Conservation (phyloP, 2,113 vertebrate genomes). For the Aptenodytes patagonicus region DNA sequence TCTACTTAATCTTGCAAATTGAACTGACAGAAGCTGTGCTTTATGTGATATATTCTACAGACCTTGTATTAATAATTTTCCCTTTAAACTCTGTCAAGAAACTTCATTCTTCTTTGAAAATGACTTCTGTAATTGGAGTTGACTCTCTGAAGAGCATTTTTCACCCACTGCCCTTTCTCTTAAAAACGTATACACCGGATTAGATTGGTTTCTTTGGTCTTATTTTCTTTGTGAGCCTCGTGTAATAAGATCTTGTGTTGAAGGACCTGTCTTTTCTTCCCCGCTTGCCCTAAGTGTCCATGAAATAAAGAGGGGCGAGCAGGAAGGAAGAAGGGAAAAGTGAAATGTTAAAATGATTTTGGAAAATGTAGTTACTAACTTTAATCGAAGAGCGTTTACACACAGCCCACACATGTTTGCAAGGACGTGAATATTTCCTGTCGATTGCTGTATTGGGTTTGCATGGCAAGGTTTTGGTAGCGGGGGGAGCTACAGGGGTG, state of each 20-base stretch:
- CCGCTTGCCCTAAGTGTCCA: background rate
- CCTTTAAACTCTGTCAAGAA: background rate
- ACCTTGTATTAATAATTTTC: background rate
- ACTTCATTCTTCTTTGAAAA: background rate
- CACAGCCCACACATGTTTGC: background rate
- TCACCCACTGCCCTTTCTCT: background rate
- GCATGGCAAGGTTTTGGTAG: no score
- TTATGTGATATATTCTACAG: background rate
- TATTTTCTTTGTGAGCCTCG: background rate
- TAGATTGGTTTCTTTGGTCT: conserved; percentile 1
- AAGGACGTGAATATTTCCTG: background rate
- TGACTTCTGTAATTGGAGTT: background rate
- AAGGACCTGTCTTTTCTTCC: background rate
- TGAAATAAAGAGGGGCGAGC: background rate
- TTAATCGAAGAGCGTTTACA: background rate
- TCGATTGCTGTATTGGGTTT: background rate
- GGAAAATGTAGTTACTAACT: background rate
- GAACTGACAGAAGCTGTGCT: background rate
- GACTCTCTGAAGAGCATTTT: background rate
- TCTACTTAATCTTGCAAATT: background rate
- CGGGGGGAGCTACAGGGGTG: no score
- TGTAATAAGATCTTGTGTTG: background rate
- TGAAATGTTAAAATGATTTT: background rate
- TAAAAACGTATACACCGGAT: background rate
- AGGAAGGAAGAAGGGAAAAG: background rate